Conservation (phyloP, 2,797 vertebrate species). For the Silurus aristotelis region DNA sequence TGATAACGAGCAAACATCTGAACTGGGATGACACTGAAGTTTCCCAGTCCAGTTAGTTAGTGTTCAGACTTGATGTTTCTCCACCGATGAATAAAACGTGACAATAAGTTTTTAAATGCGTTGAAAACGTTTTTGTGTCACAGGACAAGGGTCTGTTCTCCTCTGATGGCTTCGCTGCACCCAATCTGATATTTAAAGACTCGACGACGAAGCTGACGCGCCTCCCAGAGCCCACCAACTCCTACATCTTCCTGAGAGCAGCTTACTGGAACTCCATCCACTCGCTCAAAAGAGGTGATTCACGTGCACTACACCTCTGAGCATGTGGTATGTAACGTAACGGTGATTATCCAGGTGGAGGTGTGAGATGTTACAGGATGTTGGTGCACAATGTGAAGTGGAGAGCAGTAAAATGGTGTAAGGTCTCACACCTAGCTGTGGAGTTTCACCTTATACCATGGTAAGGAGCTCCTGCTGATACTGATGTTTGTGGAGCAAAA, state of each 20-base stretch:
- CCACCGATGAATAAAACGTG: not conserved
- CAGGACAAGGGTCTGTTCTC: conserved; percentile 74
- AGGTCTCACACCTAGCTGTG: too few relatives aligned
- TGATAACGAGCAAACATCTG: too few relatives aligned
- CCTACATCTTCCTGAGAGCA: conserved; percentile 80
- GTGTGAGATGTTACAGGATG: too few relatives aligned
- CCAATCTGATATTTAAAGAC: conserved; percentile 88
- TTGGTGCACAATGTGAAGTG: too few relatives aligned
- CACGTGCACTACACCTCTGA: conserved; percentile 6
- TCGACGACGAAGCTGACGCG: conserved; percentile 68
- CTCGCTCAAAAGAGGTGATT: conserved; percentile 75
- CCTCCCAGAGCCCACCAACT: conserved; percentile 74
- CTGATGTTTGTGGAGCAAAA: too few relatives aligned
- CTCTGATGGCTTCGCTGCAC: conserved; percentile 66
- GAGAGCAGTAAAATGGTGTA: too few relatives aligned
- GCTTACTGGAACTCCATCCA: conserved; percentile 71
- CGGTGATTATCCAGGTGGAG: too few relatives aligned
- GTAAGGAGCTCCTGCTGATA: too few relatives aligned
- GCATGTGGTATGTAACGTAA: not conserved
- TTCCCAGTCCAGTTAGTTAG: too few relatives aligned
- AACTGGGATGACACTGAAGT: too few relatives aligned
- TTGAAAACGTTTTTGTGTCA: conserved; percentile 20
- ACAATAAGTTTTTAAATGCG: not conserved
- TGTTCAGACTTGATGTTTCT: too few relatives aligned
- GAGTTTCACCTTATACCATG: too few relatives aligned